Base-by-base conservation (phyloP, 2,797 vertebrate species). In the Picus viridis region DNA sequence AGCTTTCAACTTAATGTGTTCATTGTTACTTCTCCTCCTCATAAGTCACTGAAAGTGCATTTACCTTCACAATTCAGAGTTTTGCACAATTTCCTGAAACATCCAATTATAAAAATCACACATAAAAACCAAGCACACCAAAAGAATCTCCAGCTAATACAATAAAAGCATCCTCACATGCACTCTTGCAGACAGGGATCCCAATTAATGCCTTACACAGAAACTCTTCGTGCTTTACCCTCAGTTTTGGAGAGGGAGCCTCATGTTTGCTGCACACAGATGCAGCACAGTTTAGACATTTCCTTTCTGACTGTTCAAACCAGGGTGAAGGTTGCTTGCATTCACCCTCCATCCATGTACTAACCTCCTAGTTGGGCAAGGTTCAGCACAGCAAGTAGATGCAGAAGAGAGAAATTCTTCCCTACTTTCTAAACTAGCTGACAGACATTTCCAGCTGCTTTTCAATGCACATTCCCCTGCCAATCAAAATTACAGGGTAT, bases 401-500 rank as follows among this genome's bases (percentile, higher is more conserved):
- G 82, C 75, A 89, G 62, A 58, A 84, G 81, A 57, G 64, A 62
- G 23, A 72, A 43, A 76, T n/a, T 88, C 57, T 71, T 92, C 72
- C 56, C 41, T 75, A 61, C 15, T 47, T 89, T 71, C 84, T 90
- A 51, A 93, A 88, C 45, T 13, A 68, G 39, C 0, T 84, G 64
- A 70, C 86, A 94, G 92, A 53, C 22, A 84, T 56, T 88, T 84
- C 81, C 90, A 95, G 78, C 72, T 89, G 65, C 84, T 90, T 90
- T 76, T 85, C 90, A 83, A 80, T 49, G 69, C 82, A 90, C 3
- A 8, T 85, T 95, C 81, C 84, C 58, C 58, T 62, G 82, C 29
- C 92, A 93, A 41, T 92, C 86, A 94, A 93, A 94, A 92, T 87
- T 92, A 86, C 51, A 92, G 54, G 69, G 51, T 92, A 95, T 83